phyloP scores from a whole-genome alignment of 2,888 invertebrate species.

The Argyresthia goedartella region DNA sequence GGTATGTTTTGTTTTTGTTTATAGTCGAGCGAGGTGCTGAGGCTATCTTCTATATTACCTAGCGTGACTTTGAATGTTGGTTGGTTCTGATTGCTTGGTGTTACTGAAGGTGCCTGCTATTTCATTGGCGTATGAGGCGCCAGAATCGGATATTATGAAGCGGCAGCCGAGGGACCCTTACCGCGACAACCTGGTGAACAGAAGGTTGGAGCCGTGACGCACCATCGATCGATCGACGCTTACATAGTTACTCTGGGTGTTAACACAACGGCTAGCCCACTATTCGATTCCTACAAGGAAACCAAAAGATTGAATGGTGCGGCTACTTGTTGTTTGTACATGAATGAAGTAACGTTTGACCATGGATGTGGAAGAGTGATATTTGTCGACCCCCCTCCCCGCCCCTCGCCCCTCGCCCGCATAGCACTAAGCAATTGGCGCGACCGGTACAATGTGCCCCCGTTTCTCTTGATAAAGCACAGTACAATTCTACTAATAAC shows the following conservation, averaged over 20 bases:
- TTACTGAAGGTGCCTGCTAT: conserved; percentile 95
- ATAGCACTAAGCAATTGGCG: conserved; percentile 11
- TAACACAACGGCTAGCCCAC: conserved; percentile 50
- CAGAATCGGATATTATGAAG: conserved; percentile 99
- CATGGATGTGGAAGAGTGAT: conserved; percentile 70
- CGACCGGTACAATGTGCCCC: conserved; percentile 12
- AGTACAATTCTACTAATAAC: neutral
- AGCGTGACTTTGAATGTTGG: conserved; percentile 21
- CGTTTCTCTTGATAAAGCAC: conserved; percentile 11
- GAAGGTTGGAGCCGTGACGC: conserved; percentile 80
- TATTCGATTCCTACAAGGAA: conserved; percentile 11
- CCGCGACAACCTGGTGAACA: conserved; percentile 98
- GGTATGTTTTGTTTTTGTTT: neutral
- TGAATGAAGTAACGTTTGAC: conserved; percentile 32
- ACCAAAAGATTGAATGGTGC: conserved; percentile 31
- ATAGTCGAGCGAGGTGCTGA: conserved; percentile 16
- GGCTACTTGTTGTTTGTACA: conserved; percentile 52
- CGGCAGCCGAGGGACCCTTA: conserved; percentile 97
- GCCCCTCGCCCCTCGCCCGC: conserved; percentile 30
- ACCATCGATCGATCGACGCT: conserved; percentile 33
- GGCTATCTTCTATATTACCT: neutral
- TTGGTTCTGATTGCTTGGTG: conserved; percentile 66
- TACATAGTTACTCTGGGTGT: conserved; percentile 54
- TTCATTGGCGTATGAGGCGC: conserved; percentile 98
- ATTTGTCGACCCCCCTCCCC: conserved; percentile 19